Percentiles rank a stretch among this genome's conserved stretches.
phyloP scores from a whole-genome alignment of 2,888 invertebrate genomes.

The Emmelina monodactyla region DNA sequence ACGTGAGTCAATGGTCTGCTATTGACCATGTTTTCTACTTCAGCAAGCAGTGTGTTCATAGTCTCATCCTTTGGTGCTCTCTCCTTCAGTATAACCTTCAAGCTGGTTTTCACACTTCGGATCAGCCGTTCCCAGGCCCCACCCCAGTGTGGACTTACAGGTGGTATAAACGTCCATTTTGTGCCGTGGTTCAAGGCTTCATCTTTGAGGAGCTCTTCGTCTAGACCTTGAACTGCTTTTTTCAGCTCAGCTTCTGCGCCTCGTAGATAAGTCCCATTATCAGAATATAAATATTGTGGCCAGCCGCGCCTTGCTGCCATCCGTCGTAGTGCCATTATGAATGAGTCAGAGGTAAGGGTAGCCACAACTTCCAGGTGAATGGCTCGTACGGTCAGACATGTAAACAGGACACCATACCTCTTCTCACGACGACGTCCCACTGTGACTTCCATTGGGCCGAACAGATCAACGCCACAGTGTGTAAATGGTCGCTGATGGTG shows the following conservation, averaged over 20 bases:
- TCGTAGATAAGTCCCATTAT: conserved; percentile 15
- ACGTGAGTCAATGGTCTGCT: no score
- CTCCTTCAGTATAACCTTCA: conserved; percentile 8
- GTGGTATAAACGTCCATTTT: conserved; percentile 3
- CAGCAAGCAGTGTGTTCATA: conserved; percentile 5
- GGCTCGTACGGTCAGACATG: conserved; percentile 14
- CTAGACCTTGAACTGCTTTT: conserved; percentile 3
- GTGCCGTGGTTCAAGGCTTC: conserved; percentile 5
- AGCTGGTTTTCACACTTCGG: conserved; percentile 8
- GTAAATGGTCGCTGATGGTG: conserved; percentile 14
- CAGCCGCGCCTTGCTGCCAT: conserved; percentile 9
- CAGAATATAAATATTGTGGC: conserved; percentile 11
- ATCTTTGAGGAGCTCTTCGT: background rate
- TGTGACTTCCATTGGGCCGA: conserved; percentile 13
- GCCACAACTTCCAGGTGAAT: conserved; percentile 13
- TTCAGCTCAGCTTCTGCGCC: conserved; percentile 8
- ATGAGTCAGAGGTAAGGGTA: conserved; percentile 8
- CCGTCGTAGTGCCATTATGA: conserved; percentile 14
- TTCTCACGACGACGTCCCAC: conserved; percentile 10
- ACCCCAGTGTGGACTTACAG: conserved; percentile 1
- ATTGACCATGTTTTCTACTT: conserved; percentile 13
- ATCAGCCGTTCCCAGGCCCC: conserved; percentile 6
- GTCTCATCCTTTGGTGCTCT: conserved; percentile 8
- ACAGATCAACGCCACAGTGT: conserved; percentile 11
- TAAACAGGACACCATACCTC: conserved; percentile 15